Evolutionary conservation across 2,888 invertebrate species (phyloP), one percentile per base, ranked within the genome.

Genomic region (Nemurella pictetii): DNA sequence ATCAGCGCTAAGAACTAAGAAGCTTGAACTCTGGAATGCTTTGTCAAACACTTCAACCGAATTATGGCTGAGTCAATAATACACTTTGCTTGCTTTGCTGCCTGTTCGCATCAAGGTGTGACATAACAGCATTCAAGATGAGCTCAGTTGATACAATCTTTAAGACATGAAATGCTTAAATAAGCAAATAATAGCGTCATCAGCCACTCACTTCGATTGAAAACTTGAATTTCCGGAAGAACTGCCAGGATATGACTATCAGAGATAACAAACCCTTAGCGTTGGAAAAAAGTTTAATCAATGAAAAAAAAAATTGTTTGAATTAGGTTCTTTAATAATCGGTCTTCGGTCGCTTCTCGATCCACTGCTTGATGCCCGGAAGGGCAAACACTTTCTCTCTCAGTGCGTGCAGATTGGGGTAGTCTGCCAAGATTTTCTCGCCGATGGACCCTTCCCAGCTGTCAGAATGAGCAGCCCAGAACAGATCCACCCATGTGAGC

Each of bases 401-500:
- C 32, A 94, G 90, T 74, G 91, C 90, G 87, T 92, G 92, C 82
- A 95, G 88, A 86, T 92, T 92, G 7, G 93, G 92, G 88, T 93
- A 93, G 20, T 92, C 92, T 86, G 92, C 93, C 85, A 93, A 89
- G 72, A 94, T 89, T 87, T 93, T 92, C 85, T 85, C 87, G 36
- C 91, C 91, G 12, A 91, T 90, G 92, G 94, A 93, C 87, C 89
- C 91, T 88, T 92, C 92, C 88, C 94, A 88, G 88, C 93, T 94
- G 88, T 93, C 93, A 87, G 93, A 89, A 87, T 93, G 90, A 85
- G 91, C 92, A 84, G 92, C 92, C 87, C 94, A 93, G 86, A 91
- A 91, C 15, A 94, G 88, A 89, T 95, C 94, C 83, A 94, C 94
- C 94, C 94, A 94, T 30, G 94, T 93, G 26, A 94, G 89, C 92